Percentiles rank a stretch among this genome's conserved stretches.
Evolutionary conservation across 1,140 invertebrate genomes (phyloP).

Genomic region (Drosophila equinoxialis): DNA sequence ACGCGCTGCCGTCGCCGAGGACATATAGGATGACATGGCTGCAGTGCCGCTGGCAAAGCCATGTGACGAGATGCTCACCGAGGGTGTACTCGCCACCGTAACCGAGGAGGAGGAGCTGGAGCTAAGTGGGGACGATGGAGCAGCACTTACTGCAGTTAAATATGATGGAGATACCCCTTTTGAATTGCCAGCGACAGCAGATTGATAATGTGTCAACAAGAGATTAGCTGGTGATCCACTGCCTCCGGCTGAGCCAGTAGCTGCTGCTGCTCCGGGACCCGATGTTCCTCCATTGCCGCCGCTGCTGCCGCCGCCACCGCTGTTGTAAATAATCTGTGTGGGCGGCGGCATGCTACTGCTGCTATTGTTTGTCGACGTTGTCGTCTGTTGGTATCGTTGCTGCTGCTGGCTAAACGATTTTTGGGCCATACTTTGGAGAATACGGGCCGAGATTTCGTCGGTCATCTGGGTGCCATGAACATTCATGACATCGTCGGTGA

Average conservation of each 20-base stretch:
- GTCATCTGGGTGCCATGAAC: slow-evolving; percentile 83
- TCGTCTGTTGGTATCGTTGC: slow-evolving; percentile 76
- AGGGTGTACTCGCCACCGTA: slow-evolving; percentile 48
- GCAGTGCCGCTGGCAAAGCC: slow-evolving; percentile 64
- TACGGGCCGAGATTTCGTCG: slow-evolving; percentile 77
- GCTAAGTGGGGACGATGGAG: slow-evolving; percentile 3
- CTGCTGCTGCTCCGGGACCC: slow-evolving; percentile 1
- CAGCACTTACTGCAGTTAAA: slow-evolving; percentile 31
- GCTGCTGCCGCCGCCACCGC: slow-evolving; percentile 13
- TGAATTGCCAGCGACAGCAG: slow-evolving; percentile 13
- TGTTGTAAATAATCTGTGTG: slow-evolving; percentile 64
- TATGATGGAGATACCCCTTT: slow-evolving; percentile 48
- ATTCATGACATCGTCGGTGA: slow-evolving; percentile 77
- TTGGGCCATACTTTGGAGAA: slow-evolving; percentile 80
- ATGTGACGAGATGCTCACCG: slow-evolving; percentile 71
- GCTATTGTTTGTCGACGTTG: slow-evolving; percentile 22
- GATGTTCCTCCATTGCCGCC: slow-evolving; percentile 19
- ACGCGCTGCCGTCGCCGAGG: slow-evolving; percentile 59
- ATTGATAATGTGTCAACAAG: slow-evolving; percentile 56
- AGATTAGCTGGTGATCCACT: slow-evolving; percentile 39
- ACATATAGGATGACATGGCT: slow-evolving; percentile 65
- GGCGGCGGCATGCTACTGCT: slow-evolving; percentile 63
- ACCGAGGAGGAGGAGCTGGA: slow-evolving; percentile 25
- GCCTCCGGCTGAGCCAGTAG: background rate
- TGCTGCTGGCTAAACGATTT: slow-evolving; percentile 80